Evolutionary conservation across 1,140 invertebrate genomes (phyloP).

Genomic region (Doryteuthis pealeii): DNA sequence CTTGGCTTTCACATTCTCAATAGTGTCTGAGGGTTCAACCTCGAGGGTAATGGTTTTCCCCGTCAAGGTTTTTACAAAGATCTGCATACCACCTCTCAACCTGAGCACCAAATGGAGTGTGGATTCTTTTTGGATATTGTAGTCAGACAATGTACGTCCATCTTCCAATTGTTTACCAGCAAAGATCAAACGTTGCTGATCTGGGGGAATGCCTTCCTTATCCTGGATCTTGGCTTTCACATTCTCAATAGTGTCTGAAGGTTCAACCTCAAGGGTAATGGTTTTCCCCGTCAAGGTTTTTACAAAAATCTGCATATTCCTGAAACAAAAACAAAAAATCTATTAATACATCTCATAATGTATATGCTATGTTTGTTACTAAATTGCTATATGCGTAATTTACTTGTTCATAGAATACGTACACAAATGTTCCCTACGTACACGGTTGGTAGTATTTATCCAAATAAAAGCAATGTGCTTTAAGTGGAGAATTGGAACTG

Average conservation of each 20-base stretch:
- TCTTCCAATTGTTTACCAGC: constrained; percentile 69
- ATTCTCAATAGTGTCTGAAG: too few species aligned
- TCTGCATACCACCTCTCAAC: constrained; percentile 94
- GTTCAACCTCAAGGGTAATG: constrained; percentile 92
- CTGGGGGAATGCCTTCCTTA: too few species aligned
- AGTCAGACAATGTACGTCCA: constrained; percentile 74
- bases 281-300: constrained; percentile 73
- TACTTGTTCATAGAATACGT: too few species aligned
- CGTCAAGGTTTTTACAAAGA: constrained; percentile 88
- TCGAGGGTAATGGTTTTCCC: constrained; percentile 94
- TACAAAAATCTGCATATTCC: constrained; percentile 38
- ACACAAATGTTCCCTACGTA: too few species aligned
- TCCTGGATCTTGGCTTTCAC: too few species aligned
- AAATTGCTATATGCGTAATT: too few species aligned
- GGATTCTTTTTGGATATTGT: constrained; percentile 77
- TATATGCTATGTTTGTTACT: too few species aligned
- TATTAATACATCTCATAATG: too few species aligned
- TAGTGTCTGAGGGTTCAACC: constrained; percentile 87
- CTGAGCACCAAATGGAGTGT: constrained; percentile 76
- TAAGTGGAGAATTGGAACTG: too few species aligned
- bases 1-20: constrained; percentile 97
- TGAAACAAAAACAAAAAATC: too few species aligned
- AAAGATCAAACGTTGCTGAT: constrained; percentile 84
- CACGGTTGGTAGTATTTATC: too few species aligned
- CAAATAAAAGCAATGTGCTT: too few species aligned